Evolutionary conservation across 2,888 invertebrate genomes (phyloP).

Genomic region (Lycia hirtaria): DNA sequence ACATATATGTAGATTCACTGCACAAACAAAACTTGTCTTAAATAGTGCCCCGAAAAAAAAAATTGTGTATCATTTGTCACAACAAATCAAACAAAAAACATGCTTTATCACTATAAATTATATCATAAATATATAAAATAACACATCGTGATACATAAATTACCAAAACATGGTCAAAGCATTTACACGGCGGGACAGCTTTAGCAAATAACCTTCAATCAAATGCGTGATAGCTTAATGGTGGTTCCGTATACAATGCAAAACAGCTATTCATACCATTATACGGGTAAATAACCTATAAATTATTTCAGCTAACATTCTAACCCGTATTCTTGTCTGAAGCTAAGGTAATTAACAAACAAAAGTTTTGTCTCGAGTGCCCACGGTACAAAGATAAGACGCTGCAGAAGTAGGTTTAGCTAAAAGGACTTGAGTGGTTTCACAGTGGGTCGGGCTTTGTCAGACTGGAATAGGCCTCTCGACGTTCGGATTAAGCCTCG

Average conservation of each 20-base stretch:
- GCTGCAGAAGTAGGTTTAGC: conserved; percentile 49
- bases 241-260: conserved; percentile 37
- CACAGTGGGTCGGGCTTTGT: conserved; percentile 43
- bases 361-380: conserved; percentile 56
- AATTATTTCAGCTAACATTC: conserved; percentile 44
- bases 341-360: conserved; percentile 37
- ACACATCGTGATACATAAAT: conserved; percentile 13
- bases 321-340: conserved; percentile 30
- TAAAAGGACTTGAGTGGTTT: conserved; percentile 46
- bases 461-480: conserved; percentile 34
- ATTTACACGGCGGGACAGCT: conserved; percentile 32
- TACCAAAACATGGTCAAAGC: conserved; percentile 27
- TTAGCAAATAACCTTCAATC: conserved; percentile 31
- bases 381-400: conserved; percentile 51
- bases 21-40: too few relatives aligned
- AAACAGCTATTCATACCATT: conserved; percentile 37
- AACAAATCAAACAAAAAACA: neutral
- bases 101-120: neutral
- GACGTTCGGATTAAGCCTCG: conserved; percentile 21
- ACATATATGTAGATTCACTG: too few relatives aligned
- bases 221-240: conserved; percentile 35
- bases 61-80: too few relatives aligned
- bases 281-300: conserved; percentile 35
- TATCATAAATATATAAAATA: too few relatives aligned
- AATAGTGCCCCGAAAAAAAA: too few relatives aligned